Conservation (phyloP, 2,113 vertebrate species). For the Piprites chloris region DNA sequence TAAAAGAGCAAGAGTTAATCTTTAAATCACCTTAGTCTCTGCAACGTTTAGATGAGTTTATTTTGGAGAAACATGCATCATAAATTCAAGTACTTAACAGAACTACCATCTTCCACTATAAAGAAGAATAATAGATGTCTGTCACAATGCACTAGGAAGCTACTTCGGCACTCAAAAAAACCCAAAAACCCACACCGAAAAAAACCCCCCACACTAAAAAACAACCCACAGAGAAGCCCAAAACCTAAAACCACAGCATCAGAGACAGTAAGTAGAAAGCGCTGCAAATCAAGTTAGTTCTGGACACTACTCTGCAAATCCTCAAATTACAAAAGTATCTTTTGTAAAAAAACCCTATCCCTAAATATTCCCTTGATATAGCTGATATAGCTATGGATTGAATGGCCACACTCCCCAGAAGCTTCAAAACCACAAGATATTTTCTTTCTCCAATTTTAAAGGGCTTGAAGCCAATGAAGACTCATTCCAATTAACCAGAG, state of each 20-base stretch:
- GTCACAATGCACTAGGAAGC: background rate
- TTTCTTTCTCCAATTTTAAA: background rate
- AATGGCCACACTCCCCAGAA: background rate
- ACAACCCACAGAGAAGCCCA: background rate
- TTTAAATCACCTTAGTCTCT: background rate
- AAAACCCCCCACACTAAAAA: background rate
- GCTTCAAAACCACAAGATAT: background rate
- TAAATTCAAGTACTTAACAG: background rate
- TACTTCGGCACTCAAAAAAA: background rate
- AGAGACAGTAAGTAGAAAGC: background rate
- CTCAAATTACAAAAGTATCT: background rate
- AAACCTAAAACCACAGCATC: background rate
- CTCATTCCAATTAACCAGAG: background rate
- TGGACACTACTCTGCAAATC: background rate
- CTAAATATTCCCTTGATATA: background rate
- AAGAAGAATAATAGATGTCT: background rate
- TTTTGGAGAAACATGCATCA: background rate
- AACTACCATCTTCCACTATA: background rate
- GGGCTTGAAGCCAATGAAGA: background rate
- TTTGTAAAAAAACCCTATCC: too few species aligned
- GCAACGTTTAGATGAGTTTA: background rate
- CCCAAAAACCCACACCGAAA: background rate
- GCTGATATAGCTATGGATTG: background rate
- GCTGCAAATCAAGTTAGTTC: background rate
- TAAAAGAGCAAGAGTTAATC: background rate